phyloP scores from a whole-genome alignment of 2,797 vertebrate genomes.

The Mormyrus hasselquistii region DNA sequence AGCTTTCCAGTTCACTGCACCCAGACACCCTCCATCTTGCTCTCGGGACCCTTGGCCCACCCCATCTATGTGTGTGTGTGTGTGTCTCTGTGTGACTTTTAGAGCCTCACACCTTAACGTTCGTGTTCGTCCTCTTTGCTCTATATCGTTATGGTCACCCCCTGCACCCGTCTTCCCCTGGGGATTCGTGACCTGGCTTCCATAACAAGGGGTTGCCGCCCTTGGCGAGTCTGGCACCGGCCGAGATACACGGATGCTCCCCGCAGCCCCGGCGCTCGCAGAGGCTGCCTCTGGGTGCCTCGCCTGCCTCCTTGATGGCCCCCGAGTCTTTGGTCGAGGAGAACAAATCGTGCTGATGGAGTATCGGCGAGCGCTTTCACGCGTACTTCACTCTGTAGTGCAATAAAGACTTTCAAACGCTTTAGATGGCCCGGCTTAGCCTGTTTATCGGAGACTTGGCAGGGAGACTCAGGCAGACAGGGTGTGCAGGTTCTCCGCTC shows the following conservation, averaged over 20 bases:
- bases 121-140: not conserved
- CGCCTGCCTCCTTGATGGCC: not conserved
- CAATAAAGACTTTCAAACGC: not conserved
- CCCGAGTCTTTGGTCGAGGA: not conserved
- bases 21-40: not conserved
- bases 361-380: not conserved
- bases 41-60: not conserved
- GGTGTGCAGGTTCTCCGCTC: not conserved
- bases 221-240: not conserved
- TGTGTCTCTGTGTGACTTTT: not conserved
- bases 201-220: not conserved
- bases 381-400: not conserved
- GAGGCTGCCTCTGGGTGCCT: not conserved
- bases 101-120: not conserved
- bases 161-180: not conserved
- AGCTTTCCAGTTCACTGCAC: not conserved
- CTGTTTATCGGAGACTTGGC: not conserved
- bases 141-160: not conserved
- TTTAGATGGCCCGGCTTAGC: not conserved
- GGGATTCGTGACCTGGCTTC: not conserved
- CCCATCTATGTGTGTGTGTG: not conserved
- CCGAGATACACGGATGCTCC: not conserved
- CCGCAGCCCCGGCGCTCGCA: not conserved
- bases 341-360: not conserved
- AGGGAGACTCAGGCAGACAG: not conserved